Evolutionary conservation across 2,888 invertebrate genomes (phyloP).

Genomic region (Salpingus planirostris): DNA sequence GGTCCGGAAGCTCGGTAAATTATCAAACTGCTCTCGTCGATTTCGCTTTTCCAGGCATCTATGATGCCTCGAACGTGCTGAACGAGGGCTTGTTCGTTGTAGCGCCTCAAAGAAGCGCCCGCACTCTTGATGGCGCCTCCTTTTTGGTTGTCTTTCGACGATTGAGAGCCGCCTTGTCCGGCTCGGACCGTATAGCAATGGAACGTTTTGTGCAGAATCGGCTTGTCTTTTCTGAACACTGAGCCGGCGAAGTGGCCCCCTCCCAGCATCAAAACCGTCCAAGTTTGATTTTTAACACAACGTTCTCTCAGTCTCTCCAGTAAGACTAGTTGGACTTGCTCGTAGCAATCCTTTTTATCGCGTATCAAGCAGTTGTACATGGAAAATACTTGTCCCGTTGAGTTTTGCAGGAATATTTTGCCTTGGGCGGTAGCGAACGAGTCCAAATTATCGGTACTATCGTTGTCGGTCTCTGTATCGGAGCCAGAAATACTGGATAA

Average conservation of each 20-base stretch:
- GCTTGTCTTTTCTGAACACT: slow-evolving; percentile 50
- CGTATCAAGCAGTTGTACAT: slow-evolving; percentile 65
- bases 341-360: slow-evolving; percentile 54
- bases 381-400: slow-evolving; percentile 59
- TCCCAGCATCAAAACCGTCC: slow-evolving; percentile 74
- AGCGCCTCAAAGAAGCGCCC: slow-evolving; percentile 68
- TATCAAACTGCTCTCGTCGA: slow-evolving; percentile 60
- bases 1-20: slow-evolving; percentile 71
- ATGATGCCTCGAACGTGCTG: slow-evolving; percentile 71
- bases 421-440: slow-evolving; percentile 46
- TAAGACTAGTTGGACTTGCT: slow-evolving; percentile 3
- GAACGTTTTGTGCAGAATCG: slow-evolving; percentile 67
- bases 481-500: slow-evolving; percentile 60
- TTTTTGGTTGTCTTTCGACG: slow-evolving; percentile 51
- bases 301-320: slow-evolving; percentile 24
- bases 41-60: slow-evolving; percentile 55
- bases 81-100: slow-evolving; percentile 67
- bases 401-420: slow-evolving; percentile 65
- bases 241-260: slow-evolving; percentile 78
- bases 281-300: slow-evolving; percentile 39
- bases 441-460: slow-evolving; percentile 37
- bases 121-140: slow-evolving; percentile 63
- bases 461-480: slow-evolving; percentile 45
- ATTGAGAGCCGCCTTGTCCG: slow-evolving; percentile 74
- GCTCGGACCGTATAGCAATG: slow-evolving; percentile 78